Conservation (phyloP, 2,797 vertebrate species). For the Mormyrus hasselquistii region DNA sequence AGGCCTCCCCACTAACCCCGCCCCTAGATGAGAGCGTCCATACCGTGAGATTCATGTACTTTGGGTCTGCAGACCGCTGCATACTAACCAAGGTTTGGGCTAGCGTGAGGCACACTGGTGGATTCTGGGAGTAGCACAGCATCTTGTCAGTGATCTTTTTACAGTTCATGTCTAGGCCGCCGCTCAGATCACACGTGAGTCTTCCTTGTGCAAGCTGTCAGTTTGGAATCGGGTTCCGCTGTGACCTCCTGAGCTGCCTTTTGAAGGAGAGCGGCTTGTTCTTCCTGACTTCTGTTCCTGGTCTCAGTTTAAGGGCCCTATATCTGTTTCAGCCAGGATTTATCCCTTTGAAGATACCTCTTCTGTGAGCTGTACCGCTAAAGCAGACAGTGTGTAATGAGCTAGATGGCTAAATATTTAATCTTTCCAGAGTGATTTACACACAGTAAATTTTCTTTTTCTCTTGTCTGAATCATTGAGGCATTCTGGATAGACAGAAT, state of each 20-base stretch:
- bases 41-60: neutral
- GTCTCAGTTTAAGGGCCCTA: neutral
- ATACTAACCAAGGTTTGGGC: neutral
- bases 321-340: neutral
- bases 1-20: neutral
- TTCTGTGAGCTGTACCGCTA: neutral
- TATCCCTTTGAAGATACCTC: neutral
- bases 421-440: neutral
- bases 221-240: neutral
- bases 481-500: neutral
- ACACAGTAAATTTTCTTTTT: neutral
- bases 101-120: neutral
- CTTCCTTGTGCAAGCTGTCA: neutral
- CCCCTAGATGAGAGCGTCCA: neutral
- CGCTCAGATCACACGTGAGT: neutral
- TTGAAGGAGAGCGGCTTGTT: too few relatives aligned
- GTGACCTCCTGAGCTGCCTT: neutral
- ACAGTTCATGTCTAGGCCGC: neutral
- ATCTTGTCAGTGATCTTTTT: neutral
- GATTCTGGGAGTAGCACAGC: neutral
- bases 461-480: neutral
- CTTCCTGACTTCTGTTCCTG: neutral
- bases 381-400: neutral
- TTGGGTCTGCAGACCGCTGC: neutral
- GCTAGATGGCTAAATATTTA: neutral